A percentile compares a stretch with the other conserved stretches of the same genome.
These are phyloP conservation scores for Dreissena polymorpha DNA, from an alignment of 1,140 invertebrate genomes.

Conservation along the genomic window DNA sequence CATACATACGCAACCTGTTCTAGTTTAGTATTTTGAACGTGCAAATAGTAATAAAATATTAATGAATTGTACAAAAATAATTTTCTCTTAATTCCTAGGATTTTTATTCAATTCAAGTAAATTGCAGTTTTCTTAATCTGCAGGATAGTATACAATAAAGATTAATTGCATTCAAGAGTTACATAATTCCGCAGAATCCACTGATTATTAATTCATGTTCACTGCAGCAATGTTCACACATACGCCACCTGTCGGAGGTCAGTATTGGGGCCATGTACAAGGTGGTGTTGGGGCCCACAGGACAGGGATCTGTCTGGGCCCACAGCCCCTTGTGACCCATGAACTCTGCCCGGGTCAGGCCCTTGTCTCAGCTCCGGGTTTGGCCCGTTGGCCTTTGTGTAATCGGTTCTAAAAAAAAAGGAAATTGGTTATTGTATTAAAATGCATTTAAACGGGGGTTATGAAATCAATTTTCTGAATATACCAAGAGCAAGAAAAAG, in stretches of 20 bases:
- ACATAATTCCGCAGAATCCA: too few relatives aligned
- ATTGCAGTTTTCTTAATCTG: too few relatives aligned
- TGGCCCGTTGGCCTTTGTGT: constrained; percentile 44
- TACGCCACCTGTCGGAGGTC: background rate
- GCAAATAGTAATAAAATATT: too few relatives aligned
- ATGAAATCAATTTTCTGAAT: background rate
- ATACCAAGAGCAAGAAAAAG: background rate
- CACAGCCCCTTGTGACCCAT: constrained; percentile 44
- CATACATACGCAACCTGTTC: too few relatives aligned
- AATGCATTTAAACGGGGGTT: background rate
- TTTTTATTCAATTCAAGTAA: too few relatives aligned
- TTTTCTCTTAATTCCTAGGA: too few relatives aligned
- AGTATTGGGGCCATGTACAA: constrained; percentile 16
- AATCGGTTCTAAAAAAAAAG: constrained; percentile 29
- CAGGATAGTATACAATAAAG: too few relatives aligned
- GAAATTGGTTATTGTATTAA: background rate
- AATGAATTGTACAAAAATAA: too few relatives aligned
- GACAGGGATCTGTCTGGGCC: constrained; percentile 39
- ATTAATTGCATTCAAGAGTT: too few relatives aligned
- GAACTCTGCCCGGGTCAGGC: constrained; percentile 37
- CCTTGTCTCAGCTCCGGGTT: constrained; percentile 37
- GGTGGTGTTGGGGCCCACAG: constrained; percentile 38
- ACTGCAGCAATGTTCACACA: background rate
- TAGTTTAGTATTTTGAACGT: too few relatives aligned
- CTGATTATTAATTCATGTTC: too few relatives aligned